Conservation (phyloP, 2,113 vertebrate species). For the Lutjanus erythropterus region DNA sequence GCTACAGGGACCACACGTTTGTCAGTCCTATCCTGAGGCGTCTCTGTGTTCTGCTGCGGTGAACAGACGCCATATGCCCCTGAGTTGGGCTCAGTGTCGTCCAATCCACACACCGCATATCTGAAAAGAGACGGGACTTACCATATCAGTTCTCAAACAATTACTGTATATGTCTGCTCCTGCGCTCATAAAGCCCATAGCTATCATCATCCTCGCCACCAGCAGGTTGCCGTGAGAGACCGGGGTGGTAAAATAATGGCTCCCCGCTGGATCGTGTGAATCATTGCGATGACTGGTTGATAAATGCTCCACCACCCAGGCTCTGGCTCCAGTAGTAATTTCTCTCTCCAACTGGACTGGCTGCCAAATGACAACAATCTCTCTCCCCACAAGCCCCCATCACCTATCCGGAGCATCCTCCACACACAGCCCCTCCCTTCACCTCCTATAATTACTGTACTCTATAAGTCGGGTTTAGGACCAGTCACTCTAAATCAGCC, state of each 20-base stretch:
- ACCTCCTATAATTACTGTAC: constrained; percentile 73
- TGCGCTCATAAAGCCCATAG: constrained; percentile 45
- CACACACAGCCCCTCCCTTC: constrained; percentile 34
- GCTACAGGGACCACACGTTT: constrained; percentile 57
- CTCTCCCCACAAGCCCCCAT: constrained; percentile 28
- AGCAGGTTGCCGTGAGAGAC: constrained; percentile 54
- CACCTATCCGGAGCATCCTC: constrained; percentile 40
- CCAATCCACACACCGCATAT: constrained; percentile 17
- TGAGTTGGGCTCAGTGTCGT: constrained; percentile 27
- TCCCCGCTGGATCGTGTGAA: constrained; percentile 68
- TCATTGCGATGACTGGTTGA: constrained; percentile 71
- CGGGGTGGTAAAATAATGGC: constrained; percentile 53
- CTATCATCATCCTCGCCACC: constrained; percentile 47
- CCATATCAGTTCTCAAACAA: constrained; percentile 45
- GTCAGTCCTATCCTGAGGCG: constrained; percentile 54
- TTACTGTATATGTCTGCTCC: constrained; percentile 42
- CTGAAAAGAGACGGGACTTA: constrained; percentile 37
- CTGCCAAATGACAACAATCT: constrained; percentile 71
- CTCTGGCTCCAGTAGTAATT: constrained; percentile 62
- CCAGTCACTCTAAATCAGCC: constrained; percentile 76
- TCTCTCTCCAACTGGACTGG: constrained; percentile 56
- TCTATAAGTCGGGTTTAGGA: constrained; percentile 75
- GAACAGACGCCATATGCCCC: constrained; percentile 54
- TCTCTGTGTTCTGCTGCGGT: constrained; percentile 49
- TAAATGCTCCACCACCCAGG: constrained; percentile 63